Evolutionary conservation across 1,140 invertebrate genomes (phyloP).

Genomic region (Caenorhabditis briggsae): DNA sequence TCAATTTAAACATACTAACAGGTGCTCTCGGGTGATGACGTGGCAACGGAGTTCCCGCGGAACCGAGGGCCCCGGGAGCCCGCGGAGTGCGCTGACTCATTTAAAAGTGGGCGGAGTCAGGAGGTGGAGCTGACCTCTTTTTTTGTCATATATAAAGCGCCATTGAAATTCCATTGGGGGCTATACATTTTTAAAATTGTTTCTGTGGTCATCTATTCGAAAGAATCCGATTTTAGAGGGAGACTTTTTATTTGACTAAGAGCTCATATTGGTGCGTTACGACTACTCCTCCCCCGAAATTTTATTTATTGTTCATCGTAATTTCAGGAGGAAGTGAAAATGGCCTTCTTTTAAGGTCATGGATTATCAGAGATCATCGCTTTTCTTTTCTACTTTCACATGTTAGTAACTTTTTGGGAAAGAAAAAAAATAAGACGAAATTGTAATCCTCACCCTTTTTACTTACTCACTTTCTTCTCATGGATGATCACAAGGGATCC

Average conservation of each 20-base stretch:
- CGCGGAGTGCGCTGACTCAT: no score
- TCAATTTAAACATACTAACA: no score
- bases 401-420: neutral
- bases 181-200: neutral
- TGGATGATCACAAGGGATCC: neutral
- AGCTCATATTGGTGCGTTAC: neutral
- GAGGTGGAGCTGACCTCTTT: neutral
- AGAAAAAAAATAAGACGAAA: neutral
- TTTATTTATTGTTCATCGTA: neutral
- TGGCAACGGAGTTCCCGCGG: no score
- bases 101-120: neutral
- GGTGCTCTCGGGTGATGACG: no score
- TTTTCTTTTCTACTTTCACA: neutral
- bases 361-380: conserved; percentile 8
- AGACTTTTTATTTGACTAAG: conserved; percentile 15
- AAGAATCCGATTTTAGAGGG: neutral
- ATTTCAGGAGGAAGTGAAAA: neutral
- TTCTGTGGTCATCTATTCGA: neutral
- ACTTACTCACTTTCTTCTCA: neutral
- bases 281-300: neutral
- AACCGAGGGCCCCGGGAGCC: no score
- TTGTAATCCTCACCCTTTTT: neutral
- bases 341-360: neutral
- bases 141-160: no score
- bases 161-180: no score